phyloP scores from a whole-genome alignment of 1,140 invertebrate genomes.

The Drosophila rufa region DNA sequence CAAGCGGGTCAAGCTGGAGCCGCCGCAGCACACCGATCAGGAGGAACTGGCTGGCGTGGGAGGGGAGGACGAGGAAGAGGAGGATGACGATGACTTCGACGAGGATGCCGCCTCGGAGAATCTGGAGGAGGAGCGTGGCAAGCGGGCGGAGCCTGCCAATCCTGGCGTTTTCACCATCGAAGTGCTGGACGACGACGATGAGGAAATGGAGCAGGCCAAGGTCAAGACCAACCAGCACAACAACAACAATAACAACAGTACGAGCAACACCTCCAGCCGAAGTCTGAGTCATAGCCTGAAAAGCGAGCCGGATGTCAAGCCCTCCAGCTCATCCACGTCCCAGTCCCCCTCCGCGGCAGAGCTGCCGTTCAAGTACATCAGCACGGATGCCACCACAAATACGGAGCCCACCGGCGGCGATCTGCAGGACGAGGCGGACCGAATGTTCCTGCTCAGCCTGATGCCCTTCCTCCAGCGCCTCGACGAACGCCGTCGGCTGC shows the following conservation, averaged over 20 bases:
- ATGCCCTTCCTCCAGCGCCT: conserved; percentile 73
- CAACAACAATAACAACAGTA: conserved; percentile 18
- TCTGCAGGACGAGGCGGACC: conserved; percentile 66
- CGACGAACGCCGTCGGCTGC: conserved; percentile 71
- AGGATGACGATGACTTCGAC: conserved; percentile 75
- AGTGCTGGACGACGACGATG: conserved; percentile 72
- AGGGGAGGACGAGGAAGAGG: conserved; percentile 43
- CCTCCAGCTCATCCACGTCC: not conserved
- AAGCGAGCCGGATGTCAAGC: conserved; percentile 53
- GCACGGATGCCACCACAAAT: conserved; percentile 68
- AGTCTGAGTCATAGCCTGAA: conserved; percentile 38
- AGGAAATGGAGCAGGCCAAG: conserved; percentile 58
- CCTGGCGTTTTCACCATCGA: conserved; percentile 68
- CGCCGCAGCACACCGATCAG: conserved; percentile 9
- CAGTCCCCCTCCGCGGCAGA: conserved; percentile 27
- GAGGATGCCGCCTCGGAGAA: conserved; percentile 75
- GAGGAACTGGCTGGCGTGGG: conserved; percentile 12
- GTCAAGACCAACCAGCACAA: conserved; percentile 21
- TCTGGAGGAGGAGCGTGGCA: conserved; percentile 45
- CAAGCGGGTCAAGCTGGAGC: conserved; percentile 66
- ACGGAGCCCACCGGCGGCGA: conserved; percentile 54
- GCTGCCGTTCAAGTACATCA: conserved; percentile 72
- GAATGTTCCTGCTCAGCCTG: conserved; percentile 76
- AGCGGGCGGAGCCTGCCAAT: conserved; percentile 29
- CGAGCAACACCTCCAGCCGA: conserved; percentile 8